These are phyloP conservation scores for Nicator chloris DNA, from an alignment of 2,113 vertebrate species.

Conservation along the genomic window DNA sequence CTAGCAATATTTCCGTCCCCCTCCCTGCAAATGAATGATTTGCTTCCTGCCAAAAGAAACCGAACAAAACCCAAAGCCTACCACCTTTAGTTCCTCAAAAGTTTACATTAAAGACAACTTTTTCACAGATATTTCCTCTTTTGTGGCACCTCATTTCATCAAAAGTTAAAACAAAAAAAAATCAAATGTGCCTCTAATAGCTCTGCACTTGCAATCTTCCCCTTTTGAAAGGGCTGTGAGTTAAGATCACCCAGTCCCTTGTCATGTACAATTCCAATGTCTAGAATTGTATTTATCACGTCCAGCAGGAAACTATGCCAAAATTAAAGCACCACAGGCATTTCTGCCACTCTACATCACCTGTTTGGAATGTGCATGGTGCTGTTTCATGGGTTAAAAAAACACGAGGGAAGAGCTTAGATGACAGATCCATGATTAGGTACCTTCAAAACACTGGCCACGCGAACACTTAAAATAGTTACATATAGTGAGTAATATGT, in stretches of 20 bases:
- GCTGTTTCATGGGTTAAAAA: neutral
- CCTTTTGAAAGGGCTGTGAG: neutral
- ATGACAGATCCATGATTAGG: neutral
- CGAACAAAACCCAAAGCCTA: neutral
- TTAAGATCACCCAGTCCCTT: neutral
- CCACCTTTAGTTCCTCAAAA: neutral
- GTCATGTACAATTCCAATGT: neutral
- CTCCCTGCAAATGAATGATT: fast-evolving
- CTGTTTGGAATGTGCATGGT: neutral
- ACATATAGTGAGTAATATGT: neutral
- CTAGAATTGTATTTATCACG: neutral
- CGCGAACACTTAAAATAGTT: neutral
- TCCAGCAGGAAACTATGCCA: neutral
- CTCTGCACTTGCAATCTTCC: neutral
- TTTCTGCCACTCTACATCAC: neutral
- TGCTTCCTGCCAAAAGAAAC: neutral
- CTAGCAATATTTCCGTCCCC: neutral
- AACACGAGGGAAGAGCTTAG: neutral
- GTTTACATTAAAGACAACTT: neutral
- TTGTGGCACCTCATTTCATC: neutral
- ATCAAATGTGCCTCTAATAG: neutral
- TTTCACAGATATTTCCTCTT: neutral
- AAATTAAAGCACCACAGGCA: neutral
- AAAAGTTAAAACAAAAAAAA: neutral
- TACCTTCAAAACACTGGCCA: neutral